Evolutionary conservation across 2,888 invertebrate species (phyloP).

Genomic region (Apamea sordens): DNA sequence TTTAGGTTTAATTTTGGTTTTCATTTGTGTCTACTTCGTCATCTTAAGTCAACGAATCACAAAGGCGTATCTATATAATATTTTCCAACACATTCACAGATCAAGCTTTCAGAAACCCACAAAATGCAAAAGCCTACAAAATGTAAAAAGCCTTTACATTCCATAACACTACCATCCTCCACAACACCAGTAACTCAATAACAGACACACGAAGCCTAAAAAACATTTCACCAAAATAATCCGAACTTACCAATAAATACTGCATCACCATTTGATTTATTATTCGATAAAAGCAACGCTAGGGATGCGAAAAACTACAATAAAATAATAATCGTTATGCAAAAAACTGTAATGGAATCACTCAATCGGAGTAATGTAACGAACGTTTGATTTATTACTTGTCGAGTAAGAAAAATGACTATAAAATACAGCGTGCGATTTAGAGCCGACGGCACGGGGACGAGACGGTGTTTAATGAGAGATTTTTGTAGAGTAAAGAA

Average conservation of each 20-base stretch:
- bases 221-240: constrained; percentile 44
- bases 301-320: constrained; percentile 66
- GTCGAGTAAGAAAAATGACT: constrained; percentile 88
- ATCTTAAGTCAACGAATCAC: not conserved
- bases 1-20: not conserved
- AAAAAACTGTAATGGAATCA: constrained; percentile 88
- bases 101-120: not conserved
- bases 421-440: constrained; percentile 79
- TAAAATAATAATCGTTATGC: constrained; percentile 83
- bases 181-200: constrained; percentile 11
- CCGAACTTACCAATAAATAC: constrained; percentile 52
- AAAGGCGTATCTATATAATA: not conserved
- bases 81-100: not conserved
- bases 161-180: not conserved
- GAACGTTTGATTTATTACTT: constrained; percentile 87
- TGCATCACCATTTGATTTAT: constrained; percentile 66
- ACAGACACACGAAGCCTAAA: constrained; percentile 8
- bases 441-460: constrained; percentile 71
- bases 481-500: not conserved
- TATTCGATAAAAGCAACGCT: constrained; percentile 62
- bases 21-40: not conserved
- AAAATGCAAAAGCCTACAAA: not conserved
- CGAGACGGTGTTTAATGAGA: constrained; percentile 31
- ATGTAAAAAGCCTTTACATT: constrained; percentile 21
- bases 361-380: constrained; percentile 89